phyloP scores from a whole-genome alignment of 2,797 vertebrate genomes.

The Tenualosa thibaudeaui region DNA sequence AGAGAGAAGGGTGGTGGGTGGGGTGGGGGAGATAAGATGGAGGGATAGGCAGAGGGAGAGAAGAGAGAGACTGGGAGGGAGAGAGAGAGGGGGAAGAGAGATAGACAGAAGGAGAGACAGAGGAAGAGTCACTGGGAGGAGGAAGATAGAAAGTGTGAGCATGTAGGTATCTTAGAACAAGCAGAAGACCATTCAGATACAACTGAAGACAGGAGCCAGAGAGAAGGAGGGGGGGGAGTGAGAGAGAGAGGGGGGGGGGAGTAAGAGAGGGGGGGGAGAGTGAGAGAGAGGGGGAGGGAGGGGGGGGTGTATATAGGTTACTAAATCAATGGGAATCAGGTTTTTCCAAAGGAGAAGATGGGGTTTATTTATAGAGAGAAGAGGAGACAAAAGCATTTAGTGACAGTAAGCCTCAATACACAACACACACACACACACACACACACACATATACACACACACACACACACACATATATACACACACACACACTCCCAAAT shows the following conservation, averaged over 20 bases:
- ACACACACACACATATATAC: neutral
- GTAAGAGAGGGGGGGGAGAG: conserved; percentile 28
- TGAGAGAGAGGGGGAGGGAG: conserved; percentile 42
- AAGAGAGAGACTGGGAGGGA: conserved; percentile 37
- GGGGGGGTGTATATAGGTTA: conserved; percentile 76
- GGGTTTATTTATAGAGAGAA: conserved; percentile 74
- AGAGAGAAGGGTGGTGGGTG: conserved; percentile 40
- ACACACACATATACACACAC: neutral
- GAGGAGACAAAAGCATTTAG: conserved; percentile 66
- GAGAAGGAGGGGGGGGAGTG: conserved; percentile 22
- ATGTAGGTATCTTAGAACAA: conserved; percentile 64
- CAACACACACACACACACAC: neutral
- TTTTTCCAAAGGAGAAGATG: conserved; percentile 72
- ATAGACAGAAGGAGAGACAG: conserved; percentile 39
- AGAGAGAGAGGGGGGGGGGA: conserved; percentile 41
- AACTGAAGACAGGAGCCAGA: neutral
- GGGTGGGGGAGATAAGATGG: neutral
- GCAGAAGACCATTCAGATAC: no score
- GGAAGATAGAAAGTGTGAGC: no score
- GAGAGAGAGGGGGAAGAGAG: conserved; percentile 29
- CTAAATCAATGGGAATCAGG: conserved; percentile 83
- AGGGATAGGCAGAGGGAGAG: no score
- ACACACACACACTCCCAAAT: neutral
- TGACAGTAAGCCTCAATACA: conserved; percentile 52
- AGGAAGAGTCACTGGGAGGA: conserved; percentile 23